Conservation (phyloP, 1,140 invertebrate genomes). For the Ericerus pela region DNA sequence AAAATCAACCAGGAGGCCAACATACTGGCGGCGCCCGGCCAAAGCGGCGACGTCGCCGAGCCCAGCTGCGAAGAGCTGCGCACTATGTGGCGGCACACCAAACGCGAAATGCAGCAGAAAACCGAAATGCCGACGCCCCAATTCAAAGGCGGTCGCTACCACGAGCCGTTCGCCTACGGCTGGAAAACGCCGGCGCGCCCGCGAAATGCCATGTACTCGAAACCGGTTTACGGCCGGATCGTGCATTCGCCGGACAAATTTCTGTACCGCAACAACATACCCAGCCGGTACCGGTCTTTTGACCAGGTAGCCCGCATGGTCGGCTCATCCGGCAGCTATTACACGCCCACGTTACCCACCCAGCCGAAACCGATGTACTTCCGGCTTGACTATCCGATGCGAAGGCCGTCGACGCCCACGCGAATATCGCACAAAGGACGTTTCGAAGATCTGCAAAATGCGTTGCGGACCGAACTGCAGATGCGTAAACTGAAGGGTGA, state of each 20-base stretch:
- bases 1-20: not conserved
- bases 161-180: not conserved
- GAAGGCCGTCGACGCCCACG: not conserved
- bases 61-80: constrained; percentile 2
- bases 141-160: not conserved
- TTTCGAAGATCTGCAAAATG: not conserved
- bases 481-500: not conserved
- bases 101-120: constrained; percentile 5
- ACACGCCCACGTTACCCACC: not conserved
- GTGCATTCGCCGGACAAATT: constrained; percentile 6
- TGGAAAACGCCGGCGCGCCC: not conserved
- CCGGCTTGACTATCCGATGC: constrained; percentile 1
- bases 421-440: not conserved
- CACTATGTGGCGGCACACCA: not conserved
- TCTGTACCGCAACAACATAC: not conserved
- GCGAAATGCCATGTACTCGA: constrained; percentile 1
- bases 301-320: constrained; percentile 2
- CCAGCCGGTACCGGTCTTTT: not conserved
- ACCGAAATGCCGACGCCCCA: not conserved
- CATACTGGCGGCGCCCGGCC: not conserved
- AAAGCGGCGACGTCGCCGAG: not conserved
- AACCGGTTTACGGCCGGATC: not conserved
- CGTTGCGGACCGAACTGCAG: not conserved
- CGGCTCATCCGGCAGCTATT: not conserved
- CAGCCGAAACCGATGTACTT: not conserved